A percentile compares a stretch with the other conserved stretches of the same genome.
Evolutionary conservation across 2,113 vertebrate species (phyloP).

Genomic region (Mus spicilegus): DNA sequence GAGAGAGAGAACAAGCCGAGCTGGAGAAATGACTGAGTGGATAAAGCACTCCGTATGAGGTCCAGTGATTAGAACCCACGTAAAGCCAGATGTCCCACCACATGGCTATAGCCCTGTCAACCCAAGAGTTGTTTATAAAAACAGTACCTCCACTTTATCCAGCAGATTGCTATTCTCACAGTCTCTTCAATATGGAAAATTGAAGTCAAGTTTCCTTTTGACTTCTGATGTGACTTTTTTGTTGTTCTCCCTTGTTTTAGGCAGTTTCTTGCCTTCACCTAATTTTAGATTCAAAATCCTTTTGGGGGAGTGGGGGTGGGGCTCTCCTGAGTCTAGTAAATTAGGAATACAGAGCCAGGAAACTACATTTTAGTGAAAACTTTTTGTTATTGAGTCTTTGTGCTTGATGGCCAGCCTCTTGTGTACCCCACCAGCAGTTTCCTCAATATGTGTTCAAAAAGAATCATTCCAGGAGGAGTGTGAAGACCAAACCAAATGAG

Average conservation of each 20-base stretch:
- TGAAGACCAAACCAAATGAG: neutral
- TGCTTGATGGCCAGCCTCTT: neutral
- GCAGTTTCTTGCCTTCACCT: neutral
- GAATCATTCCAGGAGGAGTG: neutral
- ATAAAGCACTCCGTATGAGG: neutral
- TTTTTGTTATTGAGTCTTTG: neutral
- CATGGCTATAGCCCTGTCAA: accelerated
- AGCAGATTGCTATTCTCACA: neutral
- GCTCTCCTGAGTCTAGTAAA: neutral
- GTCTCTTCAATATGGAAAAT: neutral
- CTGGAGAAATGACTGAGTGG: neutral
- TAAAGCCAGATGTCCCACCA: neutral
- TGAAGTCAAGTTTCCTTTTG: neutral
- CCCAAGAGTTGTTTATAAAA: accelerated
- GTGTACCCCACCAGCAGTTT: neutral
- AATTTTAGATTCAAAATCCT: neutral
- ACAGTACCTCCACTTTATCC: neutral
- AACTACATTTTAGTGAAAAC: neutral
- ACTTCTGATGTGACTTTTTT: neutral
- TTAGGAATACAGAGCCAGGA: neutral
- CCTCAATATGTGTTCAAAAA: neutral
- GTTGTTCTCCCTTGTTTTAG: neutral
- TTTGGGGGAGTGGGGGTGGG: neutral
- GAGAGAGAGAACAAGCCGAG: neutral
- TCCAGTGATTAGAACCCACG: neutral